phyloP scores from a whole-genome alignment of 2,797 vertebrate genomes.

The Scolopax rusticola region DNA sequence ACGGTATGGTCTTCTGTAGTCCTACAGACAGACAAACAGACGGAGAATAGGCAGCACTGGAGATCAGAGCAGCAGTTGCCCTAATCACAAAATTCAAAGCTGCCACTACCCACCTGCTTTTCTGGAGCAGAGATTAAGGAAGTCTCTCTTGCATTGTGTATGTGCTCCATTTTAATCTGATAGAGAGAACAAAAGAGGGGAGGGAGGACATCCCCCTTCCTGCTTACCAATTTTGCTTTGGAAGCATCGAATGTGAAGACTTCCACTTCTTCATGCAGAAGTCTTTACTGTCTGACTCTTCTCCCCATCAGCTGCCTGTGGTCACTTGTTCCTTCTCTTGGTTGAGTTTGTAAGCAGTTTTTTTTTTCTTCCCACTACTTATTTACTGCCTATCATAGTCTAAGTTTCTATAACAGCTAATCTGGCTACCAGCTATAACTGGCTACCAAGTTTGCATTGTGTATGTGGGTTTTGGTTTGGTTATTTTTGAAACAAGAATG shows the following conservation, averaged over 20 bases:
- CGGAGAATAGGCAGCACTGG: background rate
- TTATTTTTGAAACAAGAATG: background rate
- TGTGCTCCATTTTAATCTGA: background rate
- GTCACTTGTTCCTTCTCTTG: background rate
- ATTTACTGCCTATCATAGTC: background rate
- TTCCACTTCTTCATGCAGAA: background rate
- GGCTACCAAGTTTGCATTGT: background rate
- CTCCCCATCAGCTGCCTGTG: accelerated
- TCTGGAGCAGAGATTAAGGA: background rate
- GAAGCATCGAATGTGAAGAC: background rate
- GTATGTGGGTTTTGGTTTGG: background rate
- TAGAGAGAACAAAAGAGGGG: background rate
- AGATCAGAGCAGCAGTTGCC: background rate
- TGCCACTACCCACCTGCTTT: background rate
- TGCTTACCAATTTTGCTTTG: background rate
- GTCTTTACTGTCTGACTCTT: background rate
- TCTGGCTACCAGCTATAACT: background rate
- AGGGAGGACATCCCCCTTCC: background rate
- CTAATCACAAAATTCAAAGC: background rate
- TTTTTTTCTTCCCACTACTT: background rate
- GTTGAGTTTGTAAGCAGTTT: background rate
- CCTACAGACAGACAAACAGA: background rate
- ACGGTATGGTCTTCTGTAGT: background rate
- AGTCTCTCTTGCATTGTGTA: accelerated
- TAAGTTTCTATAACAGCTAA: background rate